phyloP scores from a whole-genome alignment of 2,888 invertebrate species.

The Alloplasta piceator region DNA sequence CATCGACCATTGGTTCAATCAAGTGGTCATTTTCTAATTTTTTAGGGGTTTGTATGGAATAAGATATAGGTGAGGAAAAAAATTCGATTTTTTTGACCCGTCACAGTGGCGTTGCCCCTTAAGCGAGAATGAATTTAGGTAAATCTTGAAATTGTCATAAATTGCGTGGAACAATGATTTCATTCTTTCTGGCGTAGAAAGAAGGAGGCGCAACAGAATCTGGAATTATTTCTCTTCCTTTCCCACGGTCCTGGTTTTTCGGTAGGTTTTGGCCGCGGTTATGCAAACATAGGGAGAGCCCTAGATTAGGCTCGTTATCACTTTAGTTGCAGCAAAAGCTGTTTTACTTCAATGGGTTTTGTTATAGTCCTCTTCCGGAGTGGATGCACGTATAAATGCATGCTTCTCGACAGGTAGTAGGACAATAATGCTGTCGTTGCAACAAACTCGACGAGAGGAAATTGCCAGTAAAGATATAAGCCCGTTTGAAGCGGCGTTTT shows the following conservation, averaged over 20 bases:
- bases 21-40: no score
- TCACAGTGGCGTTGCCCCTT: no score
- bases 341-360: conserved; percentile 25
- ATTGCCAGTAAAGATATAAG: conserved; percentile 53
- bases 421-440: conserved; percentile 50
- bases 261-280: conserved; percentile 17
- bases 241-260: conserved; percentile 12
- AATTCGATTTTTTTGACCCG: no score
- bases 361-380: conserved; percentile 63
- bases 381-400: conserved; percentile 9
- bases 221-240: conserved; percentile 36
- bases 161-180: conserved; percentile 41
- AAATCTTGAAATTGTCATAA: no score
- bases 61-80: no score
- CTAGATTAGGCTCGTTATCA: conserved; percentile 57
- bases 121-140: no score
- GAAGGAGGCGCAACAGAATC: not conserved
- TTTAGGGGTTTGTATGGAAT: no score
- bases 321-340: conserved; percentile 18
- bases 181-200: conserved; percentile 29
- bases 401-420: conserved; percentile 57
- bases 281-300: conserved; percentile 45
- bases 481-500: conserved; percentile 64
- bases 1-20: no score
- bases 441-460: conserved; percentile 49